Conservation (phyloP, 2,797 vertebrate species). For the Phalloptychus januarius region DNA sequence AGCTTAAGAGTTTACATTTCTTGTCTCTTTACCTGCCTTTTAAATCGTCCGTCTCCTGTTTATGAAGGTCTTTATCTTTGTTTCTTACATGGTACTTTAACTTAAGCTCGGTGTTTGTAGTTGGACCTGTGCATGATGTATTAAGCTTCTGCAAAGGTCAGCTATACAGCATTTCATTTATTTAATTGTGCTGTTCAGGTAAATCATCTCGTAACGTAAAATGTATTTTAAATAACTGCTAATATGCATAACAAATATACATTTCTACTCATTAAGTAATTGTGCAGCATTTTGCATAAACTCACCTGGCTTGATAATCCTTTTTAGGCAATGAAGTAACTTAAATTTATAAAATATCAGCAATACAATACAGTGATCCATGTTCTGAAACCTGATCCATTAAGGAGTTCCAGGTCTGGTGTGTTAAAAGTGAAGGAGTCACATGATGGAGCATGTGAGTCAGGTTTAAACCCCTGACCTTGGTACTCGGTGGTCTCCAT, state of each 20-base stretch:
- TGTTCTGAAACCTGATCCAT: slow-evolving; percentile 18
- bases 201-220: neutral
- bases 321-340: slow-evolving; percentile 2
- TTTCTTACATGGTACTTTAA: too few species aligned
- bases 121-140: neutral
- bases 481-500: slow-evolving; percentile 41
- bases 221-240: neutral
- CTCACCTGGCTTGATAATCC: neutral
- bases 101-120: neutral
- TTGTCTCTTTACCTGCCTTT: neutral
- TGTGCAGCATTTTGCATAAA: slow-evolving; percentile 1
- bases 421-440: slow-evolving; percentile 14
- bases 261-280: neutral
- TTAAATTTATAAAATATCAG: slow-evolving; percentile 13
- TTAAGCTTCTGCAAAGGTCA: neutral
- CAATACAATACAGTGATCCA: neutral
- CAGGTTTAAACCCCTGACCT: slow-evolving; percentile 36
- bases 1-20: neutral
- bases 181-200: neutral
- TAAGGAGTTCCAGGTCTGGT: slow-evolving; percentile 14
- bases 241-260: neutral
- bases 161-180: neutral
- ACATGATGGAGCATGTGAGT: slow-evolving; percentile 54
- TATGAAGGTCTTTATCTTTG: neutral
- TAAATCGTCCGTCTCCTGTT: neutral